Percentiles rank a stretch among this genome's conserved stretches.
phyloP scores from a whole-genome alignment of 2,113 vertebrate genomes.

The Lichenostomus cassidix region DNA sequence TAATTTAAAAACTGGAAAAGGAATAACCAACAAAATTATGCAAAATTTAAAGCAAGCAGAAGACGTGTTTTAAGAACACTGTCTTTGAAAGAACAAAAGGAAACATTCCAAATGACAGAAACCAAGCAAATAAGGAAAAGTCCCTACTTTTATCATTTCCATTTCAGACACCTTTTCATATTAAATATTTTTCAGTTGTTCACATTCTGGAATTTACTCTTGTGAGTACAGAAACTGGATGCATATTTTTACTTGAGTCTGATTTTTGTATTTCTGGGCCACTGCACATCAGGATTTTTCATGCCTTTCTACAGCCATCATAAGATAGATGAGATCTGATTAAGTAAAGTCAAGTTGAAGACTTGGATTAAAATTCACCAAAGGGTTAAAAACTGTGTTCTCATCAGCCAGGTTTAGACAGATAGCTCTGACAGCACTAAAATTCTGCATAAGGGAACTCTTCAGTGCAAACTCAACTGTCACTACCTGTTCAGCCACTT shows the following conservation, averaged over 20 bases:
- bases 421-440: constrained; percentile 46
- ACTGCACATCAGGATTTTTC: constrained; percentile 6
- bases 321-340: background rate
- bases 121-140: background rate
- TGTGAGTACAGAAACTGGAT: background rate
- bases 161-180: background rate
- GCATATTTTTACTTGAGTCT: background rate
- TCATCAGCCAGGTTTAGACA: background rate
- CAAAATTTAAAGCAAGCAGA: background rate
- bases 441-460: constrained; percentile 35
- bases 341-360: constrained; percentile 28
- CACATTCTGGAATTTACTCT: background rate
- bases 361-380: background rate
- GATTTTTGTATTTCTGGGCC: background rate
- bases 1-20: background rate
- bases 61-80: background rate
- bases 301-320: background rate
- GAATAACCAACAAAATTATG: background rate
- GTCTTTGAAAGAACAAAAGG: background rate
- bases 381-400: constrained; percentile 46
- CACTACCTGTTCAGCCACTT: constrained; percentile 39
- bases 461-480: constrained; percentile 47
- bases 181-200: background rate
- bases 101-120: background rate
- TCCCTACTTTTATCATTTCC: background rate